Percentiles rank a stretch among this genome's conserved stretches.
Conservation (phyloP, 2,888 invertebrate species). For the Homarus gammarus region DNA sequence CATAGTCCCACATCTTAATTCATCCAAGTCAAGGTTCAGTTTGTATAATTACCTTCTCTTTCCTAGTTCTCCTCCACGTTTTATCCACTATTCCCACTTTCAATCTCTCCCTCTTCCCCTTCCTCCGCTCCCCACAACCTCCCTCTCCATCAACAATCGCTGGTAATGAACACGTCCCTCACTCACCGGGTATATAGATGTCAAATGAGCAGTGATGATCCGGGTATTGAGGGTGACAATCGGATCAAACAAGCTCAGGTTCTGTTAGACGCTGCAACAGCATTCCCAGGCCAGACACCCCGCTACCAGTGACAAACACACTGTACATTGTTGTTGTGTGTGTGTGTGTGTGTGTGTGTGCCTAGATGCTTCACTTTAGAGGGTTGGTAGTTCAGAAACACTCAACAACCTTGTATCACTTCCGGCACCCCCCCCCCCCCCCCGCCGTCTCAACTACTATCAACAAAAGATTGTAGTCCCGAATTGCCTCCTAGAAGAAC, state of each 20-base stretch:
- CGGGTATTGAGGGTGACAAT: neutral
- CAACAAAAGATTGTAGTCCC: too few species aligned
- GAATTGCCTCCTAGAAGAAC: too few species aligned
- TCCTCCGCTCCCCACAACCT: neutral
- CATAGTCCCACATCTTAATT: neutral
- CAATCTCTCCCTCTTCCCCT: neutral
- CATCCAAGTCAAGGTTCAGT: too few species aligned
- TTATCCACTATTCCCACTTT: neutral
- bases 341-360: slow-evolving; percentile 26
- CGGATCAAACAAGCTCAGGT: neutral
- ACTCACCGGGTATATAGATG: neutral
- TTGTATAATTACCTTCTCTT: too few species aligned
- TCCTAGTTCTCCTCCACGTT: neutral
- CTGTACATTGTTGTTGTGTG: neutral
- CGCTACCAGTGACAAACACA: too few species aligned
- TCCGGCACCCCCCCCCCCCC: too few species aligned
- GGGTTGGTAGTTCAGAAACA: too few species aligned
- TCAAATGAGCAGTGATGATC: neutral
- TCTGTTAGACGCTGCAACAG: neutral
- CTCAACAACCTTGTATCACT: too few species aligned
- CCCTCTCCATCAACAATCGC: neutral
- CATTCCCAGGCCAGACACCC: neutral
- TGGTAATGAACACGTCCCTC: neutral
- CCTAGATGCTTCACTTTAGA: neutral
- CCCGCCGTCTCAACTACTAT: too few species aligned